A percentile compares a stretch with the other conserved stretches of the same genome.
phyloP scores from a whole-genome alignment of 2,113 vertebrate genomes.

The Ellobius talpinus region DNA sequence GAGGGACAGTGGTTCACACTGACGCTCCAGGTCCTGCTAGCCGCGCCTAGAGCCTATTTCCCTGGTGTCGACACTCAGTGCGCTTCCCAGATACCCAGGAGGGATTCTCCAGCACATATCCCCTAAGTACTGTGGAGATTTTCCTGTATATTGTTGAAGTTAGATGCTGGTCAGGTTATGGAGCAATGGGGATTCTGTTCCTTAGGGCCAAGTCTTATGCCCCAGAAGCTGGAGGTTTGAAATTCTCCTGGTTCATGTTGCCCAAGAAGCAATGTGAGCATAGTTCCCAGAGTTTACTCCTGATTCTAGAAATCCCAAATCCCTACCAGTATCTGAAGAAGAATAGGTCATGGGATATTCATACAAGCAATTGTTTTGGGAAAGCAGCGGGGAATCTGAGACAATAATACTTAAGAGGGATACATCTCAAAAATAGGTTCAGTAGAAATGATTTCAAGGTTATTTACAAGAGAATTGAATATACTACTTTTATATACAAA shows the following conservation, averaged over 20 bases:
- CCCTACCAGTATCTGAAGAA: neutral
- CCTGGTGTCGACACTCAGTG: neutral
- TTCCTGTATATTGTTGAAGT: neutral
- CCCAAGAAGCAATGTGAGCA: neutral
- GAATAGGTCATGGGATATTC: constrained; percentile 2
- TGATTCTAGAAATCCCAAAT: constrained; percentile 16
- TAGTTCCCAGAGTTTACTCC: neutral
- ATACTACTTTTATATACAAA: neutral
- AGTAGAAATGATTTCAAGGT: constrained; percentile 2
- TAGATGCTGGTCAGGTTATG: neutral
- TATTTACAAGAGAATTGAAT: neutral
- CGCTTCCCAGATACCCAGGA: neutral
- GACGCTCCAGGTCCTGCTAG: neutral
- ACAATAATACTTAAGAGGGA: neutral
- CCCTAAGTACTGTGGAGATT: neutral
- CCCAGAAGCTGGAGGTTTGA: neutral
- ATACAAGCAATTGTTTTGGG: neutral
- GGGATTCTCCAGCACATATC: neutral
- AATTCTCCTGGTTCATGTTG: neutral
- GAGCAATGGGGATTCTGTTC: neutral
- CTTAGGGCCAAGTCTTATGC: neutral
- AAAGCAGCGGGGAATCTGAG: neutral
- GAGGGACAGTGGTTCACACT: neutral
- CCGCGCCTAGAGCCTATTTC: neutral
- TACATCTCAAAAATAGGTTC: neutral